phyloP scores from a whole-genome alignment of 30 jellyfish, hydroid and myxozoan species.

The Pseudorhiza aurosa region DNA sequence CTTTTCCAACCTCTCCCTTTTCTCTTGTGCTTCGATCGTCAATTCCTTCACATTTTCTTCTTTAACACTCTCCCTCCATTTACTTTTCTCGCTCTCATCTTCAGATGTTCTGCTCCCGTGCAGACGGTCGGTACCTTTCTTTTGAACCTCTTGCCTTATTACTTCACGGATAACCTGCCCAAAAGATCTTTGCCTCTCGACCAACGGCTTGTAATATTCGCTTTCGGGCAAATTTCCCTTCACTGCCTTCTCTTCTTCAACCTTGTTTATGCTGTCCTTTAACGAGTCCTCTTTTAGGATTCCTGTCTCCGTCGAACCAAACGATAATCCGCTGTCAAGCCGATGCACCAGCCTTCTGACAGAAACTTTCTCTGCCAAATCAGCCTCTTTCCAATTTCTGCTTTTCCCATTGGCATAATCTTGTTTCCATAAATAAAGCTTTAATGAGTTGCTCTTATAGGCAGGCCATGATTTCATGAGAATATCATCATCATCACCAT shows the following conservation, averaged over 20 bases:
- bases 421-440: slow-evolving; percentile 3
- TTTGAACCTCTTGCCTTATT: slow-evolving; percentile 32
- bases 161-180: slow-evolving; percentile 25
- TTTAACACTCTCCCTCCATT: slow-evolving; percentile 1
- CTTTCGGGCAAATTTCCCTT: slow-evolving; percentile 18
- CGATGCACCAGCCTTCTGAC: slow-evolving; percentile 52
- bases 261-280: background rate
- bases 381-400: background rate
- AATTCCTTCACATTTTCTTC: slow-evolving; percentile 1
- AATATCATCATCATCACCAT: slow-evolving; percentile 11
- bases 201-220: slow-evolving; percentile 32
- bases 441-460: slow-evolving; percentile 7
- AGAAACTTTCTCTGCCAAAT: background rate
- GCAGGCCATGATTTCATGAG: slow-evolving; percentile 55
- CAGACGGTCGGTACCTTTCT: background rate
- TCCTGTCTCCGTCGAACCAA: slow-evolving; percentile 32
- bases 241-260: slow-evolving; percentile 24
- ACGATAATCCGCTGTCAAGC: slow-evolving; percentile 60
- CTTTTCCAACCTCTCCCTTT: background rate
- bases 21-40: slow-evolving; percentile 9
- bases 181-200: slow-evolving; percentile 40
- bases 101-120: background rate
- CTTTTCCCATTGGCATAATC: background rate
- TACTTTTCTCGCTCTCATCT: background rate
- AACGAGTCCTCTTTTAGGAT: slow-evolving; percentile 14